Evolutionary conservation across 2,113 vertebrate species (phyloP).

Genomic region (Podocnemis expansa): DNA sequence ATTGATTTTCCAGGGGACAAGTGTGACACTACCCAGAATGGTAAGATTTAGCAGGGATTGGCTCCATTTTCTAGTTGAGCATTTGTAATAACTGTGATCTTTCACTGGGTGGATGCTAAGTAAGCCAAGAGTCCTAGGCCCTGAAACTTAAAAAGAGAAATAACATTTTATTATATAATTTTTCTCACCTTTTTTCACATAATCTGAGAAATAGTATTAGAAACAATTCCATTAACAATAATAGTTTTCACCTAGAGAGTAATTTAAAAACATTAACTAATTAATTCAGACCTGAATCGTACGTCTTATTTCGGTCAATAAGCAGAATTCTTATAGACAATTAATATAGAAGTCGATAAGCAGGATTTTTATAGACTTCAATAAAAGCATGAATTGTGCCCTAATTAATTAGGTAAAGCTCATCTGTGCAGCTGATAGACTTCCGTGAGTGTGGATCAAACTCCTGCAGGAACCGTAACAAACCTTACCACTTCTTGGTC

Average conservation of each 20-base stretch:
- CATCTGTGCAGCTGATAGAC: not conserved
- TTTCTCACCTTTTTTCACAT: not conserved
- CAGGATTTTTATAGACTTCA: not conserved
- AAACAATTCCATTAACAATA: not conserved
- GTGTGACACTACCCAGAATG: not conserved
- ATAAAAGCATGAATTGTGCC: not conserved
- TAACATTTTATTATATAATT: not conserved
- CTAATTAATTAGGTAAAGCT: not conserved
- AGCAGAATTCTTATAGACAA: not conserved
- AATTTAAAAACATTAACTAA: not conserved
- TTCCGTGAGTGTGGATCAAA: slow-evolving; percentile 1
- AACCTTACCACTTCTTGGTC: not conserved
- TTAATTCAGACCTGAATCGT: not conserved
- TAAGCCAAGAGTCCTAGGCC: not conserved
- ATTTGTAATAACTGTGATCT: not conserved
- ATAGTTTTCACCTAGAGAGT: not conserved
- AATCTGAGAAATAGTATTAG: not conserved
- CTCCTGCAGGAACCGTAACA: not conserved
- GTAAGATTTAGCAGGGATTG: not conserved
- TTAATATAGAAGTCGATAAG: not conserved
- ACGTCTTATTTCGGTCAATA: not conserved
- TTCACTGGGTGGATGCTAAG: not conserved
- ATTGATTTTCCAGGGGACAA: not conserved
- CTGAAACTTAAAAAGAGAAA: not conserved
- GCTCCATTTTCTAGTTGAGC: not conserved